Evolutionary conservation across 2,888 invertebrate species (phyloP).

Genomic region (Desoria tigrina): DNA sequence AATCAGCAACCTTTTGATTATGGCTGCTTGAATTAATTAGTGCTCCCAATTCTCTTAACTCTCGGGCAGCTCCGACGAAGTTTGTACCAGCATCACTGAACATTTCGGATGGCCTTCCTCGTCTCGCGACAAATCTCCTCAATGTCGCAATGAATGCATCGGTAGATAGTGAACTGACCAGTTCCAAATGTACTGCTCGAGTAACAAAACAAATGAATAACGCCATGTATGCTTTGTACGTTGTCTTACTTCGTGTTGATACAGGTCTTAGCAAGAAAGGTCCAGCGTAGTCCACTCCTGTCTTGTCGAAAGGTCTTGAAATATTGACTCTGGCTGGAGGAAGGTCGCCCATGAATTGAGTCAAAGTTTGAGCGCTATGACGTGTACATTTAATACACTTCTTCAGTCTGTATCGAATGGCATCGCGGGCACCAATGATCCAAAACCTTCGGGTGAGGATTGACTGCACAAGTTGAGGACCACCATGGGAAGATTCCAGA

Average conservation of each 20-base stretch:
- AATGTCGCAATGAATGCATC: conserved; percentile 55
- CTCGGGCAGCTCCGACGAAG: conserved; percentile 36
- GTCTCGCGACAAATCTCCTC: conserved; percentile 53
- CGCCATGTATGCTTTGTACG: conserved; percentile 6
- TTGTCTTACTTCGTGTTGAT: neutral
- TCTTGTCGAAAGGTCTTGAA: conserved; percentile 49
- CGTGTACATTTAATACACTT: conserved; percentile 43
- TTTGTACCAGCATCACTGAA: conserved; percentile 55
- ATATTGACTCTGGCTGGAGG: conserved; percentile 48
- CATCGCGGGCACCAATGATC: conserved; percentile 28
- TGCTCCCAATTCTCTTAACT: conserved; percentile 34
- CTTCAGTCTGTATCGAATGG: conserved; percentile 18
- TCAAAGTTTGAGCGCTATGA: conserved; percentile 17
- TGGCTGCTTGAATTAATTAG: conserved; percentile 1
- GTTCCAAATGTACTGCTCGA: conserved; percentile 50
- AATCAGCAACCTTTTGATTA: neutral
- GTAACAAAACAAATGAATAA: conserved; percentile 25
- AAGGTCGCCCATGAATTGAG: conserved; percentile 54
- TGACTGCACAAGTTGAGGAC: conserved; percentile 20
- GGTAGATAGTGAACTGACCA: conserved; percentile 54
- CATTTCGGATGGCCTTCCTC: conserved; percentile 53
- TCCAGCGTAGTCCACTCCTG: conserved; percentile 40
- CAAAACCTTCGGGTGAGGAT: conserved; percentile 26
- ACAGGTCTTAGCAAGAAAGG: conserved; percentile 8
- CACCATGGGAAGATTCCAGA: conserved; percentile 35